Evolutionary conservation across 2,113 vertebrate genomes (phyloP), one percentile per base, ranked within the genome.

Genomic region (Catagonus wagneri): DNA sequence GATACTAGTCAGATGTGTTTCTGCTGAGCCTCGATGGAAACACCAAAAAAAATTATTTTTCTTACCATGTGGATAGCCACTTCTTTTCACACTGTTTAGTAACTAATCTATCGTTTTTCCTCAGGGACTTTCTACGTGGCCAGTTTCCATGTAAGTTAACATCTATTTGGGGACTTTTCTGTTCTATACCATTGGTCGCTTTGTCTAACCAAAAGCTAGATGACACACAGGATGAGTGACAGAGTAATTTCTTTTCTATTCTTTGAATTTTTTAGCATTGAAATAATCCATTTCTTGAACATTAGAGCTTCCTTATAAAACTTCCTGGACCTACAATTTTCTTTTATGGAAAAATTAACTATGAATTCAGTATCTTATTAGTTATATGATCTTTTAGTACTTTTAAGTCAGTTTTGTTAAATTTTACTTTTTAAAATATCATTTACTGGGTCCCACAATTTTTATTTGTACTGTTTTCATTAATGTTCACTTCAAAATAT

Each of bases 331-430:
- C 15, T n/a, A 56, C 15, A 14, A 34, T 63, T 39, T 71, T 34
- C 12, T 83, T 89, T 87, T 94, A 50, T 58, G 29, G 52, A 68
- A 83, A 86, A 94, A 66, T 32, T 74, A 71, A 61, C 25, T 83
- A 66, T 29, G 32, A 69, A 23, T 50, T 94, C 29, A 83, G 1
- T 66, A 27, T 94, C 50, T 69, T 76, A 69, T 36, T 61, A 32
- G 15, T 69, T 72, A 60, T 69, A 32, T 4, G 3, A 68, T 78
- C 63, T 34, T 50, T 76, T 25, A 72, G 54, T 23, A 76, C 27
- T 83, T 94, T 58, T 69, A 52, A 72, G 56, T 88, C 2, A 10
- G 20, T 63, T 78, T 93, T 61, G 56, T 7, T 20, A 72, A 29
- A 19, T 32, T 72, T 88, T 65, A 27, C 23, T 52, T 63, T 54